These are phyloP conservation scores for Sylvietta virens DNA, from an alignment of 2,113 vertebrate species.

Conservation along the genomic window DNA sequence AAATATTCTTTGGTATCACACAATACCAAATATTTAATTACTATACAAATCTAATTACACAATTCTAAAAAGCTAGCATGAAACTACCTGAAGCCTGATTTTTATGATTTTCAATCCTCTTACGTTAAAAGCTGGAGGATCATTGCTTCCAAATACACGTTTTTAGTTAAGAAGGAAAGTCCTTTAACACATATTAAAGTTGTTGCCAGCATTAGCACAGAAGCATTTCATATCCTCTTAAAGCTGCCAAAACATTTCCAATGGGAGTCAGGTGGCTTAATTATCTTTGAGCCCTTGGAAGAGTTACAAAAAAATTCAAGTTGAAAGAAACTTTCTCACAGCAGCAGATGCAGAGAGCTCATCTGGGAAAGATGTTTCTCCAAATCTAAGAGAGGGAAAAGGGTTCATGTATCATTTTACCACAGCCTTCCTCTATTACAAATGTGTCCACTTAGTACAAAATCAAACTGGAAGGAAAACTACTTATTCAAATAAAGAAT, in stretches of 20 bases:
- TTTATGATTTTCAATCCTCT: slow-evolving; percentile 50
- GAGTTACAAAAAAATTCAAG: slow-evolving; percentile 37
- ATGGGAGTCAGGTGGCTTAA: slow-evolving; percentile 50
- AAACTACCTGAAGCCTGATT: slow-evolving; percentile 23
- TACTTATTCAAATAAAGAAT: neutral
- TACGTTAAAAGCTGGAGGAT: slow-evolving; percentile 23
- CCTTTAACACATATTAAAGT: slow-evolving; percentile 50
- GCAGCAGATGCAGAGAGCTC: slow-evolving; percentile 40
- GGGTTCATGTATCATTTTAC: neutral
- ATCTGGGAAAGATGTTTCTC: slow-evolving; percentile 34
- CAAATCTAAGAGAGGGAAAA: neutral
- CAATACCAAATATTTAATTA: neutral
- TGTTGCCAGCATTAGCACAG: slow-evolving; percentile 49
- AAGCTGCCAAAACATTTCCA: slow-evolving; percentile 59
- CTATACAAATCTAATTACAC: slow-evolving; percentile 13
- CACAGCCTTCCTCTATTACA: neutral
- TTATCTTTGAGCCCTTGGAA: slow-evolving; percentile 44
- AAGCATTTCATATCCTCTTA: slow-evolving; percentile 56
- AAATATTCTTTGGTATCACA: neutral
- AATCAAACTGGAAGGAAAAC: neutral
- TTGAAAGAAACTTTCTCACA: slow-evolving; percentile 51
- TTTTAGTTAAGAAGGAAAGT: slow-evolving; percentile 56
- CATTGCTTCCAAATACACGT: slow-evolving; percentile 33
- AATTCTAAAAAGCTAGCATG: neutral
- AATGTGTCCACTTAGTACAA: neutral